Percentiles rank a stretch among this genome's conserved stretches.
Conservation (phyloP, 1,140 invertebrate species). For the Cydia fagiglandana region DNA sequence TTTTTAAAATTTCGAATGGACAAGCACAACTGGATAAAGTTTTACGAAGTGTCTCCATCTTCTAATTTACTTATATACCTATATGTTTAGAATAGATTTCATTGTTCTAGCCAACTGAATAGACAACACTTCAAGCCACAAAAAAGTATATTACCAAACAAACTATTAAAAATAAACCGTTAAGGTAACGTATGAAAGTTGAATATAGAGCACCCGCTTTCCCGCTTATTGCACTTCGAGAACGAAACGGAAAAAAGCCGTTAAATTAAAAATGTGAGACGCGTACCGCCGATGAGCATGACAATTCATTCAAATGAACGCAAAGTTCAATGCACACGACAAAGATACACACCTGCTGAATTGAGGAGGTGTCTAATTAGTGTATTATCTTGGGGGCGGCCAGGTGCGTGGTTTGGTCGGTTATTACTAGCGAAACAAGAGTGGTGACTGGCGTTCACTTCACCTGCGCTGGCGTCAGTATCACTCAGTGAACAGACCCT, state of each 20-base stretch:
- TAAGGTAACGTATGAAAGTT: not conserved
- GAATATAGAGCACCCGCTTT: not conserved
- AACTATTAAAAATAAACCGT: not conserved
- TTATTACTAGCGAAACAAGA: constrained; percentile 7
- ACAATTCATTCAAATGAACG: constrained; percentile 21
- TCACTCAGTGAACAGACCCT: constrained; percentile 17
- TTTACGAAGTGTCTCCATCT: too few relatives aligned
- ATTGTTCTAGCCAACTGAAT: not conserved
- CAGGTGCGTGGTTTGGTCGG: constrained; percentile 2
- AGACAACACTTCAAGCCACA: not conserved
- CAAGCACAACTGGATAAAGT: too few relatives aligned
- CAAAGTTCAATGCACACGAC: constrained; percentile 18
- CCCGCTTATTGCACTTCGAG: constrained; percentile 11
- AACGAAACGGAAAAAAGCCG: not conserved
- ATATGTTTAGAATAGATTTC: too few relatives aligned
- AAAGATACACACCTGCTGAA: constrained; percentile 7
- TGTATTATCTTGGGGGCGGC: not conserved
- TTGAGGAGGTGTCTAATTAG: constrained; percentile 7
- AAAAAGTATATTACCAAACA: not conserved
- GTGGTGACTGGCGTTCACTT: constrained; percentile 15
- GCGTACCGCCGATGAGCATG: constrained; percentile 14
- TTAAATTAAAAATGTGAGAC: constrained; percentile 12
- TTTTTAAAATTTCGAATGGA: too few relatives aligned
- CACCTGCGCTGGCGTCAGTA: constrained; percentile 17
- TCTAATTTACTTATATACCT: too few relatives aligned